Base-by-base conservation (phyloP, 2,113 vertebrate species). In the Malaclemys terrapin region DNA sequence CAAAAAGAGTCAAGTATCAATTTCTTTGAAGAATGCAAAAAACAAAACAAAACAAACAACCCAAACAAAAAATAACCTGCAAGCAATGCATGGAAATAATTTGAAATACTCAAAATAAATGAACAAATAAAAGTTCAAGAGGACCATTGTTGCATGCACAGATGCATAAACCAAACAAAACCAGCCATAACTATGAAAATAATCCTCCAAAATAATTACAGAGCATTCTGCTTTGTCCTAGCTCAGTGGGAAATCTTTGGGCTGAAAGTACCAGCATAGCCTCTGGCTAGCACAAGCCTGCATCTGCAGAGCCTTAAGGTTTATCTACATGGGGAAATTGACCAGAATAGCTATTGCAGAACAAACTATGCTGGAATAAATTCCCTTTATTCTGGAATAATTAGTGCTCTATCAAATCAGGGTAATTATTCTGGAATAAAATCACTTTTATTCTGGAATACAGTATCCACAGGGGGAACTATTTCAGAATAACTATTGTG, bases 401-500 rank as follows among this genome's bases (percentile, higher is more conserved):
- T 31, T 25, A 75, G 52, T 47, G 35, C 1, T 0, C 81, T 89
- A 80, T n/a, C 49, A 93, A 53, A 76, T 24, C 56, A 24, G 88
- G 56, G 27, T 35, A 59, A 80, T 16, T 42, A 49, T 49, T 81
- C 72, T 69, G 9, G n/a, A 35, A 87, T 53, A 80, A 84, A 91
- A 84, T 27, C 0, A 25, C 27, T 94, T 54, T 78, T 81, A 4
- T 83, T 80, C 76, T 54, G 5, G 56, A 54, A 49, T 25, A 42
- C 3, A 78, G 29, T 50, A 65, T 27, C 13, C 38, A 50, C 31
- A 6, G 0, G 0, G 54, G 79, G 2, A 1, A 6, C 69, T 89
- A 52, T 79, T 81, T 35, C 90, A 84, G 72, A 38, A 80, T 3
- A 87, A 22, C 35, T 49, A 84, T 2, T 65, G 27, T 84, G 75